A percentile compares a stretch with the other conserved stretches of the same genome.
Conservation (phyloP, 2,113 vertebrate species). For the Engystomops pustulosus region DNA sequence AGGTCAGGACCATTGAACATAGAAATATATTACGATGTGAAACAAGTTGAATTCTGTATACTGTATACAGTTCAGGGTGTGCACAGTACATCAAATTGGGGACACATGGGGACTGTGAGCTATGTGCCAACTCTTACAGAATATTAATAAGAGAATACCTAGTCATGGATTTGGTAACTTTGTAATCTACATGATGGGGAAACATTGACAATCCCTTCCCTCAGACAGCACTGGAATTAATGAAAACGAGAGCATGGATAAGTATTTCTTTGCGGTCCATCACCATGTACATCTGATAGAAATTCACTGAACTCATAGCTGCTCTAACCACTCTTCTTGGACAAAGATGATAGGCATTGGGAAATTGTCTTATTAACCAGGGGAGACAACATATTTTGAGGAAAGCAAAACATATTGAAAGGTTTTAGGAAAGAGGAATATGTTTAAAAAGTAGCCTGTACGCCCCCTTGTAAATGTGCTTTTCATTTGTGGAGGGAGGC, state of each 20-base stretch:
- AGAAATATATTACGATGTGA: too few species aligned
- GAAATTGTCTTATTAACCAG: conserved; percentile 55
- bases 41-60: too few species aligned
- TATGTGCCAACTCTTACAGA: background rate
- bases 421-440: conserved; percentile 54
- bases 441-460: conserved; percentile 42
- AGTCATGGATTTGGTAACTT: background rate
- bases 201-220: background rate
- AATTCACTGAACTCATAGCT: conserved; percentile 48
- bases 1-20: too few species aligned
- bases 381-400: conserved; percentile 57
- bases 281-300: conserved; percentile 54
- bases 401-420: conserved; percentile 59
- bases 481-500: conserved; percentile 44
- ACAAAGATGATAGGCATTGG: conserved; percentile 54
- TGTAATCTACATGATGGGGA: background rate
- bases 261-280: conserved; percentile 45
- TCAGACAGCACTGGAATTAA: conserved; percentile 32
- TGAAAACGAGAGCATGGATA: conserved; percentile 18
- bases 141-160: background rate
- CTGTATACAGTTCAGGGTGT: too few species aligned
- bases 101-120: background rate
- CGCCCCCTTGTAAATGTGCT: conserved; percentile 53
- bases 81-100: too few species aligned
- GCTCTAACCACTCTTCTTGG: conserved; percentile 51